Evolutionary conservation across 2,888 invertebrate genomes (phyloP), one percentile per base, ranked within the genome.

Genomic region (Drosophila buzzatii): DNA sequence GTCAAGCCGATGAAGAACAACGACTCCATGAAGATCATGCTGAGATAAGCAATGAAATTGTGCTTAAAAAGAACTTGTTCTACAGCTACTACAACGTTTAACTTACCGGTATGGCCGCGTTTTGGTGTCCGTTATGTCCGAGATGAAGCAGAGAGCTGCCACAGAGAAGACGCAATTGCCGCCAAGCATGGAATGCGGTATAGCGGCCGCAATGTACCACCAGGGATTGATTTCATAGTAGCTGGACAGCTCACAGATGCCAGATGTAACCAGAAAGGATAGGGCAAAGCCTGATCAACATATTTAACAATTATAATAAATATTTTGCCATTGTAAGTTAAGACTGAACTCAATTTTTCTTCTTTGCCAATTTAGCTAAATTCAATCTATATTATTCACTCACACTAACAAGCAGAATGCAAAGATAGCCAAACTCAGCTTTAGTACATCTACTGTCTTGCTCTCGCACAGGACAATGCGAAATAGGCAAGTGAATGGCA

Each of bases 11-110:
- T 90, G 23, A 94, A 94, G 58, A 95, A 92, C 0, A 94, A 91
- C 0, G 94, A 94, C 87, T 96, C 95, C 78, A 96, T 87, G 44
- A 95, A 89, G 18, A 95, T 95, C 94, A 96, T 95, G 91, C 96
- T 95, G 90, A 23, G 2, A 5, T 20, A 18, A 1, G 0, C 4
- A 9, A 2, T 2, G 0, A n/a, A n/a, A 27, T 27, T 10, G 8
- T 16, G 16, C 2, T 18, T 52, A 31, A 37, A 20, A 1, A n/a
- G 16, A 33, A 10, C 8, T 23, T 9, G n/a, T 2, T 5, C 37
- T n/a, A 6, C 27, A 27, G 6, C 18, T 10, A n/a, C 8, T n/a
- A 41, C 3, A 10, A 12, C 9, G n/a, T 27, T 1, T 20, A 18
- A 37, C 70, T 51, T 57, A 95, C 95, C 95, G 94, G 85, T 95